Percentiles rank a stretch among this genome's conserved stretches.
These are phyloP conservation scores for Epinephelus lanceolatus DNA, from an alignment of 2,113 vertebrate genomes.

Conservation along the genomic window DNA sequence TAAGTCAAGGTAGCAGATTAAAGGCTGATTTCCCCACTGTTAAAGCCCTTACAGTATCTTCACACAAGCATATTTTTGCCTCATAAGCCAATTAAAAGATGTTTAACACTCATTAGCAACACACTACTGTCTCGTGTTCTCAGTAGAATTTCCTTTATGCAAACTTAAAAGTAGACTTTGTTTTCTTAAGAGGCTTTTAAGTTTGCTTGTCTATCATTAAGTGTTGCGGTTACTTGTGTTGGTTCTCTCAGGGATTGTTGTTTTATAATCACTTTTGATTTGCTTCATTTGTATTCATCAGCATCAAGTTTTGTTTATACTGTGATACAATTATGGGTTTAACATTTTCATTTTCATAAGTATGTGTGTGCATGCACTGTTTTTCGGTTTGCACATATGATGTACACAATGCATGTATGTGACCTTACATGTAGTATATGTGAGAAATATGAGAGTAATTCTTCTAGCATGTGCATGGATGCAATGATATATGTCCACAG, in stretches of 20 bases:
- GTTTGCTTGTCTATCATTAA: slow-evolving; percentile 1
- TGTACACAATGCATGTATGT: not conserved
- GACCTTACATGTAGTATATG: not conserved
- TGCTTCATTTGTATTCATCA: not conserved
- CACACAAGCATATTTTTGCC: slow-evolving; percentile 49
- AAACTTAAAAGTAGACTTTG: slow-evolving; percentile 36
- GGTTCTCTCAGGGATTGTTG: not conserved
- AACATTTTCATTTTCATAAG: not conserved
- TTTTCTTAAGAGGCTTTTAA: slow-evolving; percentile 33
- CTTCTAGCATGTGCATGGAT: slow-evolving; percentile 11
- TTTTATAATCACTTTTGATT: not conserved
- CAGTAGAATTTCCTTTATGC: slow-evolving; percentile 28
- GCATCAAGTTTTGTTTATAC: slow-evolving; percentile 5
- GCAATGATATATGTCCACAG: slow-evolving; percentile 6
- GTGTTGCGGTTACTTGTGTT: slow-evolving; percentile 3
- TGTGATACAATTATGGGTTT: not conserved
- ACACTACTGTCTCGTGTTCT: slow-evolving; percentile 15
- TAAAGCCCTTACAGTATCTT: slow-evolving; percentile 40
- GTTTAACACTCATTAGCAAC: slow-evolving; percentile 50
- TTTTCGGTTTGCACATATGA: not conserved
- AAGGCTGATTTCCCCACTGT: slow-evolving; percentile 24
- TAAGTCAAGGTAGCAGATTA: slow-evolving; percentile 48
- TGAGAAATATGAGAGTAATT: slow-evolving; percentile 19
- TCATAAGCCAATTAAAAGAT: slow-evolving; percentile 49
- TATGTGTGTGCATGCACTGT: too few species aligned